Conservation (phyloP, 2,113 vertebrate genomes). For the Albula goreensis region DNA sequence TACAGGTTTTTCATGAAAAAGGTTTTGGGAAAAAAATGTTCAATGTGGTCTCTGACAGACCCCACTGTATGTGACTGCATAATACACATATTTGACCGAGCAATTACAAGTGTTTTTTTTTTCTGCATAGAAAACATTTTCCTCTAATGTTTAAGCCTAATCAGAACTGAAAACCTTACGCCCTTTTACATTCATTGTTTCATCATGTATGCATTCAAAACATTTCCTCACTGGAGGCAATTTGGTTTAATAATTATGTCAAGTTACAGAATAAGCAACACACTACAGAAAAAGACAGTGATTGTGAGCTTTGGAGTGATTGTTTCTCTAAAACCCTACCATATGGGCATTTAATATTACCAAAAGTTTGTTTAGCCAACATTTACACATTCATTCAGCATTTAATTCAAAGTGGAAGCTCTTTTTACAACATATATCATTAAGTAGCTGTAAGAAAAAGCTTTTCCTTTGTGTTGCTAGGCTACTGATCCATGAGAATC, state of each 20-base stretch:
- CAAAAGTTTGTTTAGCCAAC: slow-evolving; percentile 42
- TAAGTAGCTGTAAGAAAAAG: slow-evolving; percentile 27
- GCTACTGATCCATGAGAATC: slow-evolving; percentile 57
- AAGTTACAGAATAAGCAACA: neutral
- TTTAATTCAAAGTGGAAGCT: slow-evolving; percentile 38
- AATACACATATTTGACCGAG: no score
- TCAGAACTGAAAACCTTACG: no score
- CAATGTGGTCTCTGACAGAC: no score
- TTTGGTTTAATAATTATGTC: neutral
- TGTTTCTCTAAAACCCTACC: slow-evolving; percentile 34
- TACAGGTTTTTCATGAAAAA: no score
- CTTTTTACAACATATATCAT: slow-evolving; percentile 38
- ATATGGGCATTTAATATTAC: slow-evolving; percentile 36
- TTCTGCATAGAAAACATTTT: no score
- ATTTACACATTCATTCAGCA: slow-evolving; percentile 49
- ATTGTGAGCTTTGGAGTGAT: slow-evolving; percentile 31
- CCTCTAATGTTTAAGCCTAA: no score
- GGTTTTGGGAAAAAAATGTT: no score
- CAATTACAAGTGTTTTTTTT: no score
- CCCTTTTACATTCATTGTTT: neutral
- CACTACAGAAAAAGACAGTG: neutral
- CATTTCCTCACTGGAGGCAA: neutral
- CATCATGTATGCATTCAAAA: neutral
- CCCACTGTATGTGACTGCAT: no score
- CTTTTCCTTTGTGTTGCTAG: slow-evolving; percentile 61